Base-by-base conservation (phyloP, 2,113 vertebrate species). In the Tursiops truncatus region DNA sequence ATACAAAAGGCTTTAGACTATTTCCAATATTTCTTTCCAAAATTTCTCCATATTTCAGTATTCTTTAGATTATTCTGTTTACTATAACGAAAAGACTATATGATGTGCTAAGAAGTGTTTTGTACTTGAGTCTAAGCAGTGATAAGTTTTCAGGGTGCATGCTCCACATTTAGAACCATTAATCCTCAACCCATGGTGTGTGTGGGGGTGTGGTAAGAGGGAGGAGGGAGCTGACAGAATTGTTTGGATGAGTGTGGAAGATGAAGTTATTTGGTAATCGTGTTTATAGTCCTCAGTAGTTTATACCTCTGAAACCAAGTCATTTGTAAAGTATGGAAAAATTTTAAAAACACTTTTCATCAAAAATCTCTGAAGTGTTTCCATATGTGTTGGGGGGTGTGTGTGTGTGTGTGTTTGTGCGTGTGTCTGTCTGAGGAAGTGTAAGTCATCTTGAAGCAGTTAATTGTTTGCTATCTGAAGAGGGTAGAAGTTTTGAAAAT, bases 151-250 rank as follows among this genome's bases (percentile, higher is more conserved):
- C 31, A 41, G 84, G 20, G 7, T 63, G 71, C n/a, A 71, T 25
- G 9, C 8, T 21, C 63, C 33, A 68, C 10, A 53, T 20, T 73
- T 89, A 47, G 41, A 53, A 73, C 18, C 3, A 31, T 50, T 25
- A 82, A 41, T n/a, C 15, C 14, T 63, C 14, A 89, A 82, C 65
- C 28, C n/a, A 21, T 53, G 18, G 7, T 60, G 9, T 62, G 5
- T 74, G 14, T 7, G 2, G 21, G 10, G 1, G 3, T 2, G 1
- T 8, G 38, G 2, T 8, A 21, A 53, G 50, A 53, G 50, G 50
- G 21, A 23, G 2, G 20, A 60, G 58, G 60, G 60, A 62, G 60
- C 26, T 47, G 17, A 17, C 12, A 21, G 2, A 53, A 25, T 14
- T 23, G 25, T 44, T 67, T 38, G 11, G 25, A 38, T 58, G 38